These are phyloP conservation scores for Cephus pulcher DNA, from an alignment of 2,888 invertebrate genomes.

Conservation along the genomic window DNA sequence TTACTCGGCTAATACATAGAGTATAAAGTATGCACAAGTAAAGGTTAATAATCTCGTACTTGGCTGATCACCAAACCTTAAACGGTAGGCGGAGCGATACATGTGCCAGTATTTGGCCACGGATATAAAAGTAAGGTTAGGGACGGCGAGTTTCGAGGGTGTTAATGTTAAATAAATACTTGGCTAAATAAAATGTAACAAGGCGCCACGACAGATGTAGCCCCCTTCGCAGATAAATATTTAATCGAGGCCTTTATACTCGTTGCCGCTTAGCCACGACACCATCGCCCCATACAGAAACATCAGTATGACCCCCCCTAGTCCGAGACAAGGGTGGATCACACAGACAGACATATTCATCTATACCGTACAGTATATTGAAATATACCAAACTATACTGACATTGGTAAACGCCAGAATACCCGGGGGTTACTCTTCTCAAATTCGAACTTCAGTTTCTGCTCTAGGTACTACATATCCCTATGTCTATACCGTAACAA, in stretches of 20 bases:
- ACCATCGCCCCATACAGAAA: background rate
- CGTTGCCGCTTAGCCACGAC: slow-evolving; percentile 2
- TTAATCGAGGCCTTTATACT: slow-evolving; percentile 53
- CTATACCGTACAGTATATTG: background rate
- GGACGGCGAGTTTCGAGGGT: slow-evolving; percentile 32
- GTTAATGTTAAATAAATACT: slow-evolving; percentile 64
- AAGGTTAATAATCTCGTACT: slow-evolving; percentile 49
- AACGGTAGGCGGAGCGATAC: slow-evolving; percentile 28
- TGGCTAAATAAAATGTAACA: slow-evolving; percentile 62
- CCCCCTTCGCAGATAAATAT: slow-evolving; percentile 55
- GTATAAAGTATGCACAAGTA: background rate
- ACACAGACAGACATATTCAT: background rate
- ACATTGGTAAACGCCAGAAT: background rate
- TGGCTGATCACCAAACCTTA: slow-evolving; percentile 46
- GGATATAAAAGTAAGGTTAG: slow-evolving; percentile 2
- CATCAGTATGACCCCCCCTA: background rate
- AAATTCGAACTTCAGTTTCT: background rate
- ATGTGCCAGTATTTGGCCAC: slow-evolving; percentile 50
- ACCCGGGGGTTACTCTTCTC: background rate
- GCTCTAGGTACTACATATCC: background rate
- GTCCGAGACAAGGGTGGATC: background rate
- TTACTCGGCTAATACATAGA: background rate
- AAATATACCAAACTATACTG: background rate
- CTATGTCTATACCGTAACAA: slow-evolving; percentile 26
- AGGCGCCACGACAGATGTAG: slow-evolving; percentile 34